Conservation (phyloP, 1,140 invertebrate species). For the Drosophila ercepeae region DNA sequence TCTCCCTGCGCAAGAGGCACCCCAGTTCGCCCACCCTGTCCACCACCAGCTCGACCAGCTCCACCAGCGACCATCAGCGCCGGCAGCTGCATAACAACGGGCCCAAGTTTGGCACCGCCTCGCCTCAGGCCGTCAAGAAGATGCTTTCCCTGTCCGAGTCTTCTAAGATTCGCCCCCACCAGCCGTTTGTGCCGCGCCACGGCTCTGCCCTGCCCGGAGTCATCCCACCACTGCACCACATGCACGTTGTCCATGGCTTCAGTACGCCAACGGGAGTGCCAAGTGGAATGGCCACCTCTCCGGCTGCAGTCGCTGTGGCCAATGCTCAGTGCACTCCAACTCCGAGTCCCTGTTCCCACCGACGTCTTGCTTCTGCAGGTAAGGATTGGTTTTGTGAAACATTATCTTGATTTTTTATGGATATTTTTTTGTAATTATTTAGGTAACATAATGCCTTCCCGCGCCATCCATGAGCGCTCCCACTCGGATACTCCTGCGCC, state of each 20-base stretch:
- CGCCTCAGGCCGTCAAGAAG: constrained; percentile 97
- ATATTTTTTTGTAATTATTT: not conserved
- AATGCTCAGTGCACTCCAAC: constrained; percentile 68
- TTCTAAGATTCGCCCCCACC: constrained; percentile 94
- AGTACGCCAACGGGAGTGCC: constrained; percentile 42
- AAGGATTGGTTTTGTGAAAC: not conserved
- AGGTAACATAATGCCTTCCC: constrained; percentile 75
- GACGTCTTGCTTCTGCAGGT: constrained; percentile 87
- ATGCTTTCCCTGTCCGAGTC: constrained; percentile 94
- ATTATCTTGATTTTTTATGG: no score
- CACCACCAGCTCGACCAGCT: constrained; percentile 94
- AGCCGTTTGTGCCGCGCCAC: constrained; percentile 85
- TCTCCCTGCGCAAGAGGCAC: constrained; percentile 87
- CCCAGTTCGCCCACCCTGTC: constrained; percentile 89
- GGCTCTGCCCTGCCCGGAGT: constrained; percentile 46
- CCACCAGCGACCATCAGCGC: constrained; percentile 93
- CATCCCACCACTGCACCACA: constrained; percentile 68
- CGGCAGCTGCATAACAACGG: constrained; percentile 91
- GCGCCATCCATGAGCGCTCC: constrained; percentile 92
- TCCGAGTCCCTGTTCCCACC: constrained; percentile 87
- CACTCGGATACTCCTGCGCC: constrained; percentile 93
- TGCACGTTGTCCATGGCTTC: constrained; percentile 63
- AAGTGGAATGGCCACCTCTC: constrained; percentile 19
- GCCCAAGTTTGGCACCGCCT: constrained; percentile 94
- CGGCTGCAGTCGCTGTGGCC: constrained; percentile 25